A percentile compares a stretch with the other conserved stretches of the same genome.
phyloP scores from a whole-genome alignment of 1,140 invertebrate genomes.

The Leptestheria dahalacensis region DNA sequence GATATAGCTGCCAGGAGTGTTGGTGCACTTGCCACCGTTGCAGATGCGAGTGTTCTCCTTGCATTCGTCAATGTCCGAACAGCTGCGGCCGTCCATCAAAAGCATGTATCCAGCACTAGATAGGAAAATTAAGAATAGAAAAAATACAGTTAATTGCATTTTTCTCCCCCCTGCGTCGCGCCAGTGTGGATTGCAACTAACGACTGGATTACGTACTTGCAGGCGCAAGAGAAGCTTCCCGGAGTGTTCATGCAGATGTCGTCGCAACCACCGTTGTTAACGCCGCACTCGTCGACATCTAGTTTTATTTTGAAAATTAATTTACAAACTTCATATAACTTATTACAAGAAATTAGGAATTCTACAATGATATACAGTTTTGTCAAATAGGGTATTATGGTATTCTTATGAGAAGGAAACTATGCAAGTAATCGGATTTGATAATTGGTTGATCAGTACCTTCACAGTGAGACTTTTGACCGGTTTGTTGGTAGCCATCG shows the following conservation, averaged over 20 bases:
- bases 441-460: conserved; percentile 23
- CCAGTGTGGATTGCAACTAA: no score
- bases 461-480: conserved; percentile 43
- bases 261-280: conserved; percentile 45
- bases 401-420: neutral
- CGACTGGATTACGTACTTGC: conserved; percentile 29
- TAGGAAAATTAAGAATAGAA: conserved; percentile 21
- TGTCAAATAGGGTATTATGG: neutral
- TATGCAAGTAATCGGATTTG: conserved; percentile 10
- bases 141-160: no score
- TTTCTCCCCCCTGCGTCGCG: no score
- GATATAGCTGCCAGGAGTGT: conserved; percentile 55
- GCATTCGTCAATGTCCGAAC: conserved; percentile 52
- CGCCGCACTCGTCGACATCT: conserved; percentile 49
- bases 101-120: conserved; percentile 29
- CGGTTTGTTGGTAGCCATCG: conserved; percentile 54
- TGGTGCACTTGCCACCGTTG: conserved; percentile 65
- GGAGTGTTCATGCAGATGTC: conserved; percentile 43
- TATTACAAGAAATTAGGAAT: neutral
- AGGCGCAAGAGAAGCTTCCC: conserved; percentile 39
- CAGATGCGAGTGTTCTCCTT: conserved; percentile 62
- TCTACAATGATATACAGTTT: conserved; percentile 3
- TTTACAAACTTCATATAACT: conserved; percentile 10
- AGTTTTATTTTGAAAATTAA: conserved; percentile 19
- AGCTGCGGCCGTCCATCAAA: conserved; percentile 29